phyloP scores from a whole-genome alignment of 2,888 invertebrate species.

The Sepiola atlantica region DNA sequence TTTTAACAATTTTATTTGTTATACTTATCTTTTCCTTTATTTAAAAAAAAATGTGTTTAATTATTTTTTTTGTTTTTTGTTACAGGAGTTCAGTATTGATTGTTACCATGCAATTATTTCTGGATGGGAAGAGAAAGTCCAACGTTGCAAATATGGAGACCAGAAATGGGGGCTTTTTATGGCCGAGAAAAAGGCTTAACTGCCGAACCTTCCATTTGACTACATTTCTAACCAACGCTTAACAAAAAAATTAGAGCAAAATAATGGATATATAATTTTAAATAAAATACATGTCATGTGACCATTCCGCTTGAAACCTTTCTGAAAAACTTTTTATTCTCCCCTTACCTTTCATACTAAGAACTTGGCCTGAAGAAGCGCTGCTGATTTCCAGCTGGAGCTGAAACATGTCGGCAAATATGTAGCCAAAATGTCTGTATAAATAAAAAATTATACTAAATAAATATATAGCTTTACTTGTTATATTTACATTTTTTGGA shows the following conservation, averaged over 20 bases:
- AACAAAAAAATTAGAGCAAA: not conserved
- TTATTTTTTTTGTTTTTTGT: constrained; percentile 48
- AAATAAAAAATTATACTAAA: too few species aligned
- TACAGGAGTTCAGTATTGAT: constrained; percentile 76
- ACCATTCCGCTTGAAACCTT: too few species aligned
- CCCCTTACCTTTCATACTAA: too few species aligned
- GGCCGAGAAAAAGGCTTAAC: constrained; percentile 62
- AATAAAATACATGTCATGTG: not conserved
- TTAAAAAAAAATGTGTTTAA: not conserved
- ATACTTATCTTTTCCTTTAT: not conserved
- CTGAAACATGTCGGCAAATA: too few species aligned
- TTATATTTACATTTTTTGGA: too few species aligned
- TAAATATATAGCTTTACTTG: too few species aligned
- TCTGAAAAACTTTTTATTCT: too few species aligned
- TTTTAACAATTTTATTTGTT: not conserved
- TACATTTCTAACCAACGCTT: not conserved
- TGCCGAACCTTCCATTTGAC: not conserved
- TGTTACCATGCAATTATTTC: constrained; percentile 76
- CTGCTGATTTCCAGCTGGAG: too few species aligned
- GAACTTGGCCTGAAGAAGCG: too few species aligned
- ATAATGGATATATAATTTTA: not conserved
- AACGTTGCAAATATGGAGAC: constrained; percentile 63
- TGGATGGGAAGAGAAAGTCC: constrained; percentile 73
- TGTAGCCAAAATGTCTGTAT: too few species aligned
- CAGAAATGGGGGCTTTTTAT: constrained; percentile 72